Base-by-base conservation (phyloP, 2,113 vertebrate species). In the Eulacestoma nigropectus region DNA sequence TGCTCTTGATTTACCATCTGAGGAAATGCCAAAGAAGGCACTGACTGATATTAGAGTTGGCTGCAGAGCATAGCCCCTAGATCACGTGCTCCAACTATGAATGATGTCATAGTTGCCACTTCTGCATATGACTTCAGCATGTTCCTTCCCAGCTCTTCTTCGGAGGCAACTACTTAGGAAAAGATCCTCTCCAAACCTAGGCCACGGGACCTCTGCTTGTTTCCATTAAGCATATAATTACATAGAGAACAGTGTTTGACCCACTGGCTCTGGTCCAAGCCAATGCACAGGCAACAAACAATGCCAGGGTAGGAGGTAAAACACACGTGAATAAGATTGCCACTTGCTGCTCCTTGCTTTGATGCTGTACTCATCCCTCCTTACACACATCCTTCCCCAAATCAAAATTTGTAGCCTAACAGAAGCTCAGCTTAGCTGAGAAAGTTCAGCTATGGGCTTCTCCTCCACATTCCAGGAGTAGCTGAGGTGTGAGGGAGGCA, bases 181-280 rank as follows among this genome's bases (percentile, higher is more conserved):
- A 73, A n/a, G 69, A 17, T 63, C 64, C 21, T 80, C 35, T 85
- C 47, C 81, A 93, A 95, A 93, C 57, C 81, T 44, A 82, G 63
- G 60, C 83, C 14, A 1, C n/a, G 56, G 68, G 62, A 91, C 62
- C 30, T 87, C 62, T 65, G 20, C 53, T 95, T 80, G 32, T 72
- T 94, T 88, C 73, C 63, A 68, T 93, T 96, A 74, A 59, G n/a
- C 50, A 39, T 77, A 33, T 78, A 87, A 89, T 94, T 95, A 88
- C 29, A 33, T 1, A 1, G 39, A 87, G 60, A 75, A 68, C 9
- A 18, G 72, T 80, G 84, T 91, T 91, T 90, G 81, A 83, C 56
- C 82, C 67, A 5, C 47, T 96, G 92, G 78, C 78, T 93, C 49
- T 56, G 7, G 29, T 93, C 68, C 87, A 93, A 94, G 68, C 33